Evolutionary conservation across 1,140 invertebrate species (phyloP).

Genomic region (Trachymyrmex cornetzi): DNA sequence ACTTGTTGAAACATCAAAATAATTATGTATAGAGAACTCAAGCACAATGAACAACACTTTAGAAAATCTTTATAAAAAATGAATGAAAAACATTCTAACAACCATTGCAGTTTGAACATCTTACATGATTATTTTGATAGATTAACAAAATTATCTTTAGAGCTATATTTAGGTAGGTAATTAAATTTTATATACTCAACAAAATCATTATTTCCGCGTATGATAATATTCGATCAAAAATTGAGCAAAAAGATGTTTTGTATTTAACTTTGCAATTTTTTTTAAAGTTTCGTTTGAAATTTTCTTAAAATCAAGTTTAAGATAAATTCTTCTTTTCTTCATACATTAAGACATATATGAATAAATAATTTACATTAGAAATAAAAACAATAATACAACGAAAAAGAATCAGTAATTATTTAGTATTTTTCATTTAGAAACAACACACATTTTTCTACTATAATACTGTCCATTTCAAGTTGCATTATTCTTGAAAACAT

Average conservation of each 20-base stretch:
- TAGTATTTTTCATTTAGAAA: background rate
- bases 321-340: background rate
- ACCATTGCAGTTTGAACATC: too few relatives aligned
- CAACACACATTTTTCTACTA: background rate
- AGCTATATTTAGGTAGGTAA: too few relatives aligned
- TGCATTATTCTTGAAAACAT: background rate
- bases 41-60: too few relatives aligned
- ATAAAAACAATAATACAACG: background rate
- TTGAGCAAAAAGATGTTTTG: background rate
- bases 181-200: too few relatives aligned
- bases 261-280: background rate
- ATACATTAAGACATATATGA: background rate
- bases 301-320: background rate
- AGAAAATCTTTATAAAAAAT: too few relatives aligned
- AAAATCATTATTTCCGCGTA: too few relatives aligned
- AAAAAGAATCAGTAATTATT: background rate
- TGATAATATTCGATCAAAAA: background rate
- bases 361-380: constrained; percentile 26
- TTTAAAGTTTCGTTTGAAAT: background rate
- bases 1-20: too few relatives aligned
- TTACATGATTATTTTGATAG: too few relatives aligned
- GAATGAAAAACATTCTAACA: too few relatives aligned
- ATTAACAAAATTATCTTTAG: too few relatives aligned
- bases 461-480: constrained; percentile 9
- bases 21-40: too few relatives aligned